These are phyloP conservation scores for Chrysina gloriosa DNA, from an alignment of 2,888 invertebrate genomes.

Conservation along the genomic window DNA sequence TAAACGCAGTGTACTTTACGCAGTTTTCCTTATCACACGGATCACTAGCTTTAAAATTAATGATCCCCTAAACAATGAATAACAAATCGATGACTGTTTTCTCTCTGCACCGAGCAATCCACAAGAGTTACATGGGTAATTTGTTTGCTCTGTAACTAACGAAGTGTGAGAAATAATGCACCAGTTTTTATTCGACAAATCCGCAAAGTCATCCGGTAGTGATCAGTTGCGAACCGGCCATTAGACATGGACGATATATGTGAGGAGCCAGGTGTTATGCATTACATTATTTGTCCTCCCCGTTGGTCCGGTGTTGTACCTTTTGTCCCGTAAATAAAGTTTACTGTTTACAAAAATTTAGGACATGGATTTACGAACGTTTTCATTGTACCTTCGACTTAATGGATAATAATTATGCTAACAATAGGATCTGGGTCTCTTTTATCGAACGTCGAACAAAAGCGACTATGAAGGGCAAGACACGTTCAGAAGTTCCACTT, in stretches of 20 bases:
- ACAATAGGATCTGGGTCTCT: constrained; percentile 36
- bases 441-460: constrained; percentile 28
- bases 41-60: constrained; percentile 47
- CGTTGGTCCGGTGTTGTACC: constrained; percentile 25
- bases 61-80: constrained; percentile 52
- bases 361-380: constrained; percentile 38
- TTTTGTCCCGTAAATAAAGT: constrained; percentile 38
- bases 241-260: constrained; percentile 53
- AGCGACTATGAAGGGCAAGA: constrained; percentile 9
- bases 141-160: constrained; percentile 62
- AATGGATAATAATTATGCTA: constrained; percentile 43
- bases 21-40: constrained; percentile 39
- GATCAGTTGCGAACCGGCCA: constrained; percentile 55
- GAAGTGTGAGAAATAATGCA: constrained; percentile 62
- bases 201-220: constrained; percentile 53
- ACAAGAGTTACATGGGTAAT: constrained; percentile 53
- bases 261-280: constrained; percentile 52
- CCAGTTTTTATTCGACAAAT: constrained; percentile 49
- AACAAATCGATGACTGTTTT: constrained; percentile 56
- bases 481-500: constrained; percentile 13
- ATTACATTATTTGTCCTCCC: constrained; percentile 42
- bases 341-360: constrained; percentile 44
- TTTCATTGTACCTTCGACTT: constrained; percentile 35
- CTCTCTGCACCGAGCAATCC: constrained; percentile 50
- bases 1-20: constrained; percentile 21